Conservation (phyloP, 35 echinoderm and acorn worm species). For the Nesometra sesokonis region DNA sequence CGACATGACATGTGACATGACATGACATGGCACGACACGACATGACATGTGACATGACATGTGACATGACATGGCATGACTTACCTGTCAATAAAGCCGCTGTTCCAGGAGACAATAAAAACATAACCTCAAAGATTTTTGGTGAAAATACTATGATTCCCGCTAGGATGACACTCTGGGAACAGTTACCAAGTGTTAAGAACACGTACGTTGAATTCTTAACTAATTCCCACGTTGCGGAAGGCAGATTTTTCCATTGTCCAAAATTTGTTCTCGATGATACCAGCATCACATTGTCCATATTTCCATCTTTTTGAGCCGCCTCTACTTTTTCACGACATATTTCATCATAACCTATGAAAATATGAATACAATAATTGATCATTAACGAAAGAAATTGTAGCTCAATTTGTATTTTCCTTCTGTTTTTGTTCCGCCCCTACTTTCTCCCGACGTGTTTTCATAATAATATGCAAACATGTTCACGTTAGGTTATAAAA, state of each 20-base stretch:
- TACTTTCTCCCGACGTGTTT: too few relatives aligned
- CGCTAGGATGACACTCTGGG: background rate
- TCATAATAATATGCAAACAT: too few relatives aligned
- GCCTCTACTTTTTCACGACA: background rate
- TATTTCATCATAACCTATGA: background rate
- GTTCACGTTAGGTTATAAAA: too few relatives aligned
- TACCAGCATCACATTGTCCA: background rate
- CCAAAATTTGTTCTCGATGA: background rate
- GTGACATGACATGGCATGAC: too few relatives aligned
- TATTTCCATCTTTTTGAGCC: background rate
- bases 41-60: too few relatives aligned
- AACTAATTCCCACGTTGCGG: background rate
- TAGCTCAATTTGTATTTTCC: too few relatives aligned
- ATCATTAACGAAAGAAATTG: too few relatives aligned
- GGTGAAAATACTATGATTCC: background rate
- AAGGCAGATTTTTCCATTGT: background rate
- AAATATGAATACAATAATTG: too few relatives aligned
- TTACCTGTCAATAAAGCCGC: background rate
- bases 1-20: too few relatives aligned
- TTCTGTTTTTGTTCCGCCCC: too few relatives aligned
- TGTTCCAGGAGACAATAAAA: background rate
- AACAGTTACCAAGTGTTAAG: background rate
- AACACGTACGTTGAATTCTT: background rate
- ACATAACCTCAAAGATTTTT: background rate
- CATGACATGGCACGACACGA: too few relatives aligned